Conservation (phyloP, 2,113 vertebrate genomes). For the Hippocampus barbouri region DNA sequence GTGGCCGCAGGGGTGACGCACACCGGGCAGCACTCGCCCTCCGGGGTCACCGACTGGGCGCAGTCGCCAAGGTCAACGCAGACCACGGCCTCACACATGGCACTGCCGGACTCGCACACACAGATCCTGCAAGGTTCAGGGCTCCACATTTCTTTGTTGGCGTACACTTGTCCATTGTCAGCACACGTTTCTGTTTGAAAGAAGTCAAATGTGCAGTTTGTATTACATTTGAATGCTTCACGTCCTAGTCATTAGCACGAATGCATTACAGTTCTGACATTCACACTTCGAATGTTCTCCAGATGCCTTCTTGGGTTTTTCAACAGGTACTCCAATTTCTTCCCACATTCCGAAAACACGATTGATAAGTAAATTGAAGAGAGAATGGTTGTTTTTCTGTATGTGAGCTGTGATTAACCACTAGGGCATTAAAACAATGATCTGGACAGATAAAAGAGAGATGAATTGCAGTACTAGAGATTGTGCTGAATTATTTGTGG, state of each 20-base stretch:
- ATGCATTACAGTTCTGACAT: not conserved
- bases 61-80: constrained; percentile 49
- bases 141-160: constrained; percentile 54
- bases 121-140: constrained; percentile 45
- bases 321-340: not conserved
- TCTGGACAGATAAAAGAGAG: no score
- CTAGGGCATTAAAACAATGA: no score
- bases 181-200: constrained; percentile 41
- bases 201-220: not conserved
- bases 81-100: constrained; percentile 39
- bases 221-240: not conserved
- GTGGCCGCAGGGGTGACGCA: constrained; percentile 23
- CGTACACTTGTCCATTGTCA: constrained; percentile 47
- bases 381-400: not conserved
- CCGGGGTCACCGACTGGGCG: constrained; percentile 29
- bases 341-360: not conserved
- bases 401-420: not conserved
- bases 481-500: not conserved
- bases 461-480: no score
- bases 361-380: no score
- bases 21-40: constrained; percentile 59
- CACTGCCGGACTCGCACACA: constrained; percentile 34
- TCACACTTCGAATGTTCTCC: not conserved
- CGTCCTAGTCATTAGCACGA: not conserved
- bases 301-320: not conserved